Evolutionary conservation across 2,888 invertebrate species (phyloP).

Genomic region (Ochropleura plecta): DNA sequence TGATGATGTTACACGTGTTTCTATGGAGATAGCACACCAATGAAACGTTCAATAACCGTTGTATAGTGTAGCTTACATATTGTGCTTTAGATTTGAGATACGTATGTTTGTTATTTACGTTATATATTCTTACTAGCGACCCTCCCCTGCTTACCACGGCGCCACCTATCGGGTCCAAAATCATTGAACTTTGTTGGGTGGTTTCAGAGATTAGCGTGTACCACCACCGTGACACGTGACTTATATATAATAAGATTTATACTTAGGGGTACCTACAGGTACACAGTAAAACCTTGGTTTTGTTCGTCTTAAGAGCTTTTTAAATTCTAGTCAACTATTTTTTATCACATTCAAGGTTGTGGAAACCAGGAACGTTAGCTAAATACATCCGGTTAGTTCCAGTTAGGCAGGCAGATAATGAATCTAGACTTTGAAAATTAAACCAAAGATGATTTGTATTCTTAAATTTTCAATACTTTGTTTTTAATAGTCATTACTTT

Average conservation of each 20-base stretch:
- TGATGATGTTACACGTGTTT: conserved; percentile 58
- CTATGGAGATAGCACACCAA: conserved; percentile 34
- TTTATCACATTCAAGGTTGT: neutral
- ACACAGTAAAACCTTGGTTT: neutral
- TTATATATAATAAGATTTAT: neutral
- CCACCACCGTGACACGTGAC: neutral
- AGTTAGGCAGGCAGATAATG: neutral
- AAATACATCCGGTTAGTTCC: neutral
- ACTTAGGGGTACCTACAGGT: neutral
- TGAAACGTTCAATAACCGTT: conserved; percentile 27
- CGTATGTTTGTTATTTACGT: neutral
- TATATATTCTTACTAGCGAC: neutral
- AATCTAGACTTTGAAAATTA: neutral
- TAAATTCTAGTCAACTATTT: neutral
- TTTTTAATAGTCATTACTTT: neutral
- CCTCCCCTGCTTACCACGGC: neutral
- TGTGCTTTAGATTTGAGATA: conserved; percentile 7
- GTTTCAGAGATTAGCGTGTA: neutral
- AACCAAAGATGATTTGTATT: neutral
- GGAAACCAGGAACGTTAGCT: neutral
- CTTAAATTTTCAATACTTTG: neutral
- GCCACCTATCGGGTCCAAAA: neutral
- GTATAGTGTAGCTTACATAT: conserved; percentile 14
- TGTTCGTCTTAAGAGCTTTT: neutral
- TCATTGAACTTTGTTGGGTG: neutral